These are phyloP conservation scores for Metridium senile DNA, from an alignment of 92 coral and sea anemone genomes.

Conservation along the genomic window DNA sequence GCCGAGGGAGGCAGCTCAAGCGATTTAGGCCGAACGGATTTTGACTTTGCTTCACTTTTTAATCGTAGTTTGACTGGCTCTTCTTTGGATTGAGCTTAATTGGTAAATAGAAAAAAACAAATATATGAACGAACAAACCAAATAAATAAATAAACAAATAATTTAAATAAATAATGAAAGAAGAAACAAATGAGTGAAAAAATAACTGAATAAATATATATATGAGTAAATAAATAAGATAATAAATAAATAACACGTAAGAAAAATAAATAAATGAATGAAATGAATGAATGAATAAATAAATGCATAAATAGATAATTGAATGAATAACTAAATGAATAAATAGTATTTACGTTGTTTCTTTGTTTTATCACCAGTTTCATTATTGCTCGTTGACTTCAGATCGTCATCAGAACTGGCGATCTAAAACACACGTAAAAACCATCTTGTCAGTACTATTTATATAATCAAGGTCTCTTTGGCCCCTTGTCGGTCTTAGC, in stretches of 20 bases:
- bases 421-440: not conserved
- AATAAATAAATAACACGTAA: too few species aligned
- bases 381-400: too few species aligned
- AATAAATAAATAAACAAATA: too few species aligned
- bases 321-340: not conserved
- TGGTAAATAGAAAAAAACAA: not conserved
- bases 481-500: not conserved
- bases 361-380: not conserved
- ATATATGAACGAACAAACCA: not conserved
- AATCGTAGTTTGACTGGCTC: slow-evolving; percentile 19
- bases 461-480: not conserved
- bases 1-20: slow-evolving; percentile 27
- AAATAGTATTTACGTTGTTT: not conserved
- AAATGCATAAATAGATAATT: too few species aligned
- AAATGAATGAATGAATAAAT: too few species aligned
- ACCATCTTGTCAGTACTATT: not conserved
- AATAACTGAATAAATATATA: too few species aligned
- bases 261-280: too few species aligned
- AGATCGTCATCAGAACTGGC: not conserved
- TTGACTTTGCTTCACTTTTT: slow-evolving; percentile 30
- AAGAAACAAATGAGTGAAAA: too few species aligned
- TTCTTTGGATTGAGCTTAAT: not conserved
- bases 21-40: slow-evolving; percentile 60
- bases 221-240: too few species aligned
- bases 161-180: too few species aligned